A percentile compares a stretch with the other conserved stretches of the same genome.
Conservation (phyloP, 2,113 vertebrate genomes). For the Gambusia holbrooki region DNA sequence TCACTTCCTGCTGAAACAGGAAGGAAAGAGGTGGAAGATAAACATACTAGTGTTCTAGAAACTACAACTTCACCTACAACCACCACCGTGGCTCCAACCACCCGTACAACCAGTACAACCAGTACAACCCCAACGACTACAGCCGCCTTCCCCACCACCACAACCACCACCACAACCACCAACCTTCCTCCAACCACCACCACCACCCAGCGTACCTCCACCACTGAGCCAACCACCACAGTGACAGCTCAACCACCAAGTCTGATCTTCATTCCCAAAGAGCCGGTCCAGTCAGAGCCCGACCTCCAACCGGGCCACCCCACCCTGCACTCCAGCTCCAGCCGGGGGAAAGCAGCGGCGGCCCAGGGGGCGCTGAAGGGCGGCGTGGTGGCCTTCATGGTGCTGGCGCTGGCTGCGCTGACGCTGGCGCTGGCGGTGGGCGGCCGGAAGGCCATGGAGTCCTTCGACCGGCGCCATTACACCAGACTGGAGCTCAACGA, state of each 20-base stretch:
- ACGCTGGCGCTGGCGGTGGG: slow-evolving; percentile 68
- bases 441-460: slow-evolving; percentile 81
- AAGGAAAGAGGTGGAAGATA: background rate
- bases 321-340: slow-evolving; percentile 23
- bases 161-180: background rate
- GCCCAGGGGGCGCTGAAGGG: slow-evolving; percentile 60
- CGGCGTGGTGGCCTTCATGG: slow-evolving; percentile 74
- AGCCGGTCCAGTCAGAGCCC: slow-evolving; percentile 20
- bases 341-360: slow-evolving; percentile 18
- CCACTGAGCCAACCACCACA: slow-evolving; percentile 8
- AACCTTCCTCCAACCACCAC: background rate
- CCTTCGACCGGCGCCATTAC: slow-evolving; percentile 82
- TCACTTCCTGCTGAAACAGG: slow-evolving; percentile 23
- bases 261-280: slow-evolving; percentile 57
- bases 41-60: slow-evolving; percentile 27
- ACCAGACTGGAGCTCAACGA: slow-evolving; percentile 83
- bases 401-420: slow-evolving; percentile 71
- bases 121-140: background rate
- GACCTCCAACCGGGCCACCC: slow-evolving; percentile 11
- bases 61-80: slow-evolving; percentile 2
- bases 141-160: background rate
- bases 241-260: slow-evolving; percentile 18
- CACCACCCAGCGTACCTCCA: background rate
- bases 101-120: background rate
- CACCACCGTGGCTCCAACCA: background rate